Percentiles rank a stretch among this genome's conserved stretches.
phyloP scores from a whole-genome alignment of 2,888 invertebrate species.

The Abrostola tripartita region DNA sequence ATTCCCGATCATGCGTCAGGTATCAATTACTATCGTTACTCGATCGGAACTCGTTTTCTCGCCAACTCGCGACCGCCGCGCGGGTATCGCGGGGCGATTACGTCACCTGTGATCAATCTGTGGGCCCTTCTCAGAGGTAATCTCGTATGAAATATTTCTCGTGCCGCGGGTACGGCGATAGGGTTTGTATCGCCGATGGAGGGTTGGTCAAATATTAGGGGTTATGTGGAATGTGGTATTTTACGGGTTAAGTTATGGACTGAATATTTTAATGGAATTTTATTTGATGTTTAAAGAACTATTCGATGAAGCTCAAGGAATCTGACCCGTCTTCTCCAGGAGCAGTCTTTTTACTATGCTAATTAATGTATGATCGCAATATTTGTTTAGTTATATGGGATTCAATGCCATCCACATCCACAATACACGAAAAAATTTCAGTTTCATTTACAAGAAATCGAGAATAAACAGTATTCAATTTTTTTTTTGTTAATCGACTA shows the following conservation, averaged over 20 bases:
- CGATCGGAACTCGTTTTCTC: conserved; percentile 53
- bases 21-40: conserved; percentile 58
- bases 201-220: conserved; percentile 38
- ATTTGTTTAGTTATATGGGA: too few relatives aligned
- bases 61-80: conserved; percentile 39
- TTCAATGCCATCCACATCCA: too few relatives aligned
- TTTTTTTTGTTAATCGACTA: too few relatives aligned
- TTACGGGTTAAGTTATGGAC: conserved; percentile 2
- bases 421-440: too few relatives aligned
- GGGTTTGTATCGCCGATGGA: conserved; percentile 43
- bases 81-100: conserved; percentile 59
- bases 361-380: too few relatives aligned
- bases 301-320: too few relatives aligned
- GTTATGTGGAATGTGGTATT: conserved; percentile 5
- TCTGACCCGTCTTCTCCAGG: too few relatives aligned
- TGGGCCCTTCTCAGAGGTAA: conserved; percentile 75
- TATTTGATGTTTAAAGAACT: not conserved
- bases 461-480: too few relatives aligned
- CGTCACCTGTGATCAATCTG: conserved; percentile 72
- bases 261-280: not conserved
- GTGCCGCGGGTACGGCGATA: conserved; percentile 59
- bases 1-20: conserved; percentile 48
- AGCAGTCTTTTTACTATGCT: too few relatives aligned
- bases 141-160: conserved; percentile 78
- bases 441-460: too few relatives aligned